Evolutionary conservation across 2,797 vertebrate genomes (phyloP).

Genomic region (Myotis pilosus): DNA sequence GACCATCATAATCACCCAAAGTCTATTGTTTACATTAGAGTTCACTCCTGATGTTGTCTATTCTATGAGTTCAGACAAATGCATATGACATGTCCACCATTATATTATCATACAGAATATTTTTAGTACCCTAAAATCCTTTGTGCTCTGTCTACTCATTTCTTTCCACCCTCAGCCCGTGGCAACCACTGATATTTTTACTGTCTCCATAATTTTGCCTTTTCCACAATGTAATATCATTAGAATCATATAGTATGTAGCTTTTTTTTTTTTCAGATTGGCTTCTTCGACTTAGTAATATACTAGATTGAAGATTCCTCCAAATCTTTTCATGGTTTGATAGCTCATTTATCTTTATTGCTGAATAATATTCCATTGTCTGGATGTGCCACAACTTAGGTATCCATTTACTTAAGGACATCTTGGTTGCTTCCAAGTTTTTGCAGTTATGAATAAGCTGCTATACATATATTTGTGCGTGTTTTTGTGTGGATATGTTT

Average conservation of each 20-base stretch:
- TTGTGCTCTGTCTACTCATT: not conserved
- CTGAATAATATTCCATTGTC: not conserved
- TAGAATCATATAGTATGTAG: not conserved
- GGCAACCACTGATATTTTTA: not conserved
- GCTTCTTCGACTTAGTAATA: not conserved
- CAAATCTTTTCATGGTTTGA: not conserved
- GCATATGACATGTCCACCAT: not conserved
- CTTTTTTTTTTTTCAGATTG: not conserved
- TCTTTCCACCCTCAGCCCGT: not conserved
- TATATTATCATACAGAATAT: not conserved
- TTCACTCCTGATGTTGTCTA: not conserved
- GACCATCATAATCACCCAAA: not conserved
- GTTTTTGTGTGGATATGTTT: not conserved
- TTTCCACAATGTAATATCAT: not conserved
- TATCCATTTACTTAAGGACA: not conserved
- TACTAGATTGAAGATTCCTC: not conserved
- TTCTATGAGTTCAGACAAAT: not conserved
- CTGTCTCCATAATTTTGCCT: not conserved
- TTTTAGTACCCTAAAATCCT: not conserved
- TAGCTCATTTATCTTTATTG: not conserved
- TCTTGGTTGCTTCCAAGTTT: not conserved
- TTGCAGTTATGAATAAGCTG: not conserved
- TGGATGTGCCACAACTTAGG: not conserved
- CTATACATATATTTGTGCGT: not conserved
- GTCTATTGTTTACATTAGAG: not conserved